Percentiles rank a stretch among this genome's conserved stretches.
Conservation (phyloP, 2,888 invertebrate genomes). For the Perizoma affinitatum region DNA sequence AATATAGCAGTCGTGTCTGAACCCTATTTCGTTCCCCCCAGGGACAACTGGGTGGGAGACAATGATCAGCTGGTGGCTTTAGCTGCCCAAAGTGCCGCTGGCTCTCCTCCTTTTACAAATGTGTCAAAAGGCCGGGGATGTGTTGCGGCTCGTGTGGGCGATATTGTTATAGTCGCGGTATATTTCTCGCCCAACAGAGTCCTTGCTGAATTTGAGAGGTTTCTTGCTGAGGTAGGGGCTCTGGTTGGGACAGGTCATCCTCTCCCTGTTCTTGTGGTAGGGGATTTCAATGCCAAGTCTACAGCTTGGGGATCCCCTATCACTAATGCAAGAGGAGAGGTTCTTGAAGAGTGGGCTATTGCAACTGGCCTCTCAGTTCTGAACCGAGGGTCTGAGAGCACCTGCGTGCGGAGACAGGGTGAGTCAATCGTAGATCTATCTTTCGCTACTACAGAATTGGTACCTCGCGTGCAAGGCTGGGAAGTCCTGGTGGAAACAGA, state of each 20-base stretch:
- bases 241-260: slow-evolving; percentile 10
- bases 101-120: no score
- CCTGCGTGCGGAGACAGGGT: slow-evolving; percentile 14
- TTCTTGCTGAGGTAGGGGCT: slow-evolving; percentile 8
- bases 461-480: background rate
- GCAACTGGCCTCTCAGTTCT: slow-evolving; percentile 19
- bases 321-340: slow-evolving; percentile 27
- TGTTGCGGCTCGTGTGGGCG: slow-evolving; percentile 17
- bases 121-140: no score
- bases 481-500: background rate
- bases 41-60: no score
- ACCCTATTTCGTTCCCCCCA: no score
- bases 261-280: slow-evolving; percentile 1
- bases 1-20: no score
- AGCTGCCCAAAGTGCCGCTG: no score
- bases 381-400: background rate
- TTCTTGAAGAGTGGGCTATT: no score
- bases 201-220: slow-evolving; percentile 35
- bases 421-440: slow-evolving; percentile 15
- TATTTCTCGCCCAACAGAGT: slow-evolving; percentile 38
- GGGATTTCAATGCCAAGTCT: no score
- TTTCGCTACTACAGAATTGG: slow-evolving; percentile 12
- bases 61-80: no score
- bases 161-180: slow-evolving; percentile 19
- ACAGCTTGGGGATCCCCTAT: slow-evolving; percentile 8